A percentile compares a stretch with the other conserved stretches of the same genome.
Conservation (phyloP, 2,888 invertebrate genomes). For the Clunio marinus region DNA sequence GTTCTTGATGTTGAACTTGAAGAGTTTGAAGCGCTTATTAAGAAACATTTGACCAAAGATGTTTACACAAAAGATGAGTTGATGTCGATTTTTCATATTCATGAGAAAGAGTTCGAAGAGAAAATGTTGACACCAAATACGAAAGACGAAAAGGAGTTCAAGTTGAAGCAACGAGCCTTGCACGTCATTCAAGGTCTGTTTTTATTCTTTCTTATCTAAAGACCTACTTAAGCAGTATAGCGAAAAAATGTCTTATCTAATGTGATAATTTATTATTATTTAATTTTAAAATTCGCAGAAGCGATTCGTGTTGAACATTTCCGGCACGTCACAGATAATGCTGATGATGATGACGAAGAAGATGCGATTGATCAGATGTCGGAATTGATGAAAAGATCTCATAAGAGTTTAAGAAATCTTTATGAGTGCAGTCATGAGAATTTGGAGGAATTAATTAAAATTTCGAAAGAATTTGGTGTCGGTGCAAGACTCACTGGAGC, state of each 20-base stretch:
- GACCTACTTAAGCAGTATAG: not conserved
- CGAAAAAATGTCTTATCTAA: not conserved
- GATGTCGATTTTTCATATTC: conserved; percentile 57
- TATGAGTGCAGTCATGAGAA: conserved; percentile 93
- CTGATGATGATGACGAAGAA: conserved; percentile 47
- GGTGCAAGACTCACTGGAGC: conserved; percentile 95
- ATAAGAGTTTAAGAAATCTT: conserved; percentile 73
- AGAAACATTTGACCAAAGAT: conserved; percentile 59
- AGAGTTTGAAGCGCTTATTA: conserved; percentile 67
- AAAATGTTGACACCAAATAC: conserved; percentile 65
- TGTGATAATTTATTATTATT: conserved; percentile 42
- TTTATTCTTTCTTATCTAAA: not conserved
- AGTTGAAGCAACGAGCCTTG: conserved; percentile 77
- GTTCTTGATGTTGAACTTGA: conserved; percentile 57
- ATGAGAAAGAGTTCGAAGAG: conserved; percentile 60
- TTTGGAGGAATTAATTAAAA: conserved; percentile 74
- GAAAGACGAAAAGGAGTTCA: conserved; percentile 60
- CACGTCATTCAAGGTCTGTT: conserved; percentile 77
- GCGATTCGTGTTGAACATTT: conserved; percentile 79
- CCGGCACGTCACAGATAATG: conserved; percentile 57
- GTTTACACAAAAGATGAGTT: conserved; percentile 69
- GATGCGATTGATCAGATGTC: conserved; percentile 62
- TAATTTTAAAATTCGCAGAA: conserved; percentile 56
- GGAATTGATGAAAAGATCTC: conserved; percentile 81
- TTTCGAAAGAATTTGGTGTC: conserved; percentile 64